Evolutionary conservation across 1,140 invertebrate genomes (phyloP), one percentile per base, ranked within the genome.

Genomic region (Drosophila nigromelanica): DNA sequence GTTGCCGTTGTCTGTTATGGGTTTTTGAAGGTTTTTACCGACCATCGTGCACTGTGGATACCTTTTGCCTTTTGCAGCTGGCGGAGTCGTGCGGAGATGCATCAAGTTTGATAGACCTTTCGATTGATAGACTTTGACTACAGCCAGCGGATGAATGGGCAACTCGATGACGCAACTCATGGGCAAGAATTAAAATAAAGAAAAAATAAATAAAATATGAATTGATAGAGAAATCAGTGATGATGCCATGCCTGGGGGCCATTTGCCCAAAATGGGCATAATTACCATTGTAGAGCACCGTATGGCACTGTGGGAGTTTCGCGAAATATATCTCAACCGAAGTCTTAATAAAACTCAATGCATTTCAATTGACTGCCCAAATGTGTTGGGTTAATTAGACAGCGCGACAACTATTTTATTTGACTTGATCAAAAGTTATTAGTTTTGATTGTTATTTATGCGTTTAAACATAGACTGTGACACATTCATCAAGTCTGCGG

Each of bases 41-140:
- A 39, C 56, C 52, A 60, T 40, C 40, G 55, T 11, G 14, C 10
- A 30, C 3, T 24, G 24, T 71, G 52, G 54, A 54, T 60, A 85
- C 80, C 82, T 87, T 86, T 87, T 80, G 43, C 37, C 50, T 58
- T 60, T 68, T 35, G 55, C 76, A 64, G 58, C 72, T 83, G 76
- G 27, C 42, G 18, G 52, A 78, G 50, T 87, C 82, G 82, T 86
- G 82, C 72, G 24, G 21, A 63, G 82, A 87, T 87, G 78, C 74
- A 60, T 14, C 69, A 43, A 14, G 27, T 60, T 43, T 59, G 81
- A 86, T 87, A 86, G 61, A 55, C 66, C 42, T 30, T 60, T 62
- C 48, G 33, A 3, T 35, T 54, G 10, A 40, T 40, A 54, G 52
- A 15, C 73, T 42, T 48, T 61, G 69, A 64, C 58, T 67, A 45